Evolutionary conservation across 2,888 invertebrate species (phyloP).

Genomic region (Cecidostiba fungosa): DNA sequence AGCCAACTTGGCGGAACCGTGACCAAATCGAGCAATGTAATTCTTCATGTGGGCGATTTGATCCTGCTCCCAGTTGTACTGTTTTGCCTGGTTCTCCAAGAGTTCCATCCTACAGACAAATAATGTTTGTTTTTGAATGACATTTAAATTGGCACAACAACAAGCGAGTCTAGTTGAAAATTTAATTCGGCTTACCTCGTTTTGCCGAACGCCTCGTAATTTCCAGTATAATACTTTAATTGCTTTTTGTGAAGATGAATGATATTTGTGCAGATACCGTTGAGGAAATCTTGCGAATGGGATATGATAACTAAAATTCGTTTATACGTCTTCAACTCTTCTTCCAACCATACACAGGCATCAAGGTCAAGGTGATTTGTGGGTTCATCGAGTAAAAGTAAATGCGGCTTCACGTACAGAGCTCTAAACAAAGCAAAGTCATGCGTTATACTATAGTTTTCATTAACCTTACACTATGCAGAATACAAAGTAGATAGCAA

Average conservation of each 20-base stretch:
- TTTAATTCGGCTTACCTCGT: constrained; percentile 81
- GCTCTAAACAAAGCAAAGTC: constrained; percentile 83
- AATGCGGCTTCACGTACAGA: constrained; percentile 97
- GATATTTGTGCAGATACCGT: constrained; percentile 98
- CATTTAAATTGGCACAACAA: background rate
- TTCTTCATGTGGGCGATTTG: constrained; percentile 99
- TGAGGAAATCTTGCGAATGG: constrained; percentile 99
- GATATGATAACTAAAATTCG: constrained; percentile 98
- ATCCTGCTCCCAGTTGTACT: constrained; percentile 99
- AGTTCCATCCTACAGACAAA: constrained; percentile 87
- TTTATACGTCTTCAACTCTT: constrained; percentile 97
- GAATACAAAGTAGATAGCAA: background rate
- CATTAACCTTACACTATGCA: background rate
- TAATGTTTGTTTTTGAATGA: background rate
- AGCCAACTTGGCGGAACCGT: constrained; percentile 99
- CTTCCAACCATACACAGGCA: constrained; percentile 99
- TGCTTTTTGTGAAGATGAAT: constrained; percentile 96
- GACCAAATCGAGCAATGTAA: constrained; percentile 99
- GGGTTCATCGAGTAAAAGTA: constrained; percentile 97
- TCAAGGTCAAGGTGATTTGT: constrained; percentile 99
- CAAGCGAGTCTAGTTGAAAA: background rate
- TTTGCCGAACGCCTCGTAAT: constrained; percentile 97
- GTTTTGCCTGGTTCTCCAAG: constrained; percentile 99
- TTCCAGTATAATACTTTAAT: constrained; percentile 96
- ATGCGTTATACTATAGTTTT: background rate